These are phyloP conservation scores for Ammodytes dubius DNA, from an alignment of 2,113 vertebrate genomes.

Conservation along the genomic window DNA sequence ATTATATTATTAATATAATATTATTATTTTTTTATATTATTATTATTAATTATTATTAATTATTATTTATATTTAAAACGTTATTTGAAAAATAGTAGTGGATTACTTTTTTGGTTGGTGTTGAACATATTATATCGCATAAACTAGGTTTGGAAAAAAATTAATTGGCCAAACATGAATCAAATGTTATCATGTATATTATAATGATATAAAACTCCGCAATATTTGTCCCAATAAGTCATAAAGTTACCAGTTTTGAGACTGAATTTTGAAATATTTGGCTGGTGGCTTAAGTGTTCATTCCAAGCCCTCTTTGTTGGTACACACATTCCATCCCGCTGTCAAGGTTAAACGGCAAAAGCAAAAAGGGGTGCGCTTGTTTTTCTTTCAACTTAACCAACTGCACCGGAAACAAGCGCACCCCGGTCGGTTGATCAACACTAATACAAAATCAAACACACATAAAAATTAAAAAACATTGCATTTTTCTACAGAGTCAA, in stretches of 20 bases:
- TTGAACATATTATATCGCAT: too few species aligned
- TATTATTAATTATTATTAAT: too few species aligned
- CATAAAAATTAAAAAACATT: constrained; percentile 27
- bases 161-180: too few species aligned
- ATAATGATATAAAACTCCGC: too few species aligned
- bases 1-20: too few species aligned
- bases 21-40: too few species aligned
- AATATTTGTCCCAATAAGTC: background rate
- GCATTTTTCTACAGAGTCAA: constrained; percentile 40
- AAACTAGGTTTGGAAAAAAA: too few species aligned
- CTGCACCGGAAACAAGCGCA: constrained; percentile 45
- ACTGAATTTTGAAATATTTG: background rate
- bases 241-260: background rate
- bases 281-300: constrained; percentile 9
- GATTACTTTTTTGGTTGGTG: background rate
- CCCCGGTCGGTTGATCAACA: constrained; percentile 16
- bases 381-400: background rate
- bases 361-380: background rate
- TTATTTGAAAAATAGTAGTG: background rate
- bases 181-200: too few species aligned
- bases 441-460: constrained; percentile 12
- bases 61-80: constrained; percentile 9
- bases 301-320: constrained; percentile 40
- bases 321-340: constrained; percentile 69
- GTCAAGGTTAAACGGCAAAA: constrained; percentile 56